Evolutionary conservation across 1,140 invertebrate genomes (phyloP).

Genomic region (Acromyrmex echinatior): DNA sequence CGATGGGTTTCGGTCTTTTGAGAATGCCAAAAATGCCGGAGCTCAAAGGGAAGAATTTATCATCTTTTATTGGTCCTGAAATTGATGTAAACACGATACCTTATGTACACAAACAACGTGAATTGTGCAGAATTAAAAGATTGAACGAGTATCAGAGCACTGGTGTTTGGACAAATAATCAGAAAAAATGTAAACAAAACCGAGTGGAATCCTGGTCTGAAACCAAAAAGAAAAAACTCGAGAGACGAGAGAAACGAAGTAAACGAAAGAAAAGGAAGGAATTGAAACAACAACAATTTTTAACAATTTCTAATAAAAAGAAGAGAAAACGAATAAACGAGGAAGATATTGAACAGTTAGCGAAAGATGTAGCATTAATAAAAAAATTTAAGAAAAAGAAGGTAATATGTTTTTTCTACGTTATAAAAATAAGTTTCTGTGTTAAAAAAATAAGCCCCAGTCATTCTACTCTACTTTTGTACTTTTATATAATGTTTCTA

Average conservation of each 20-base stretch:
- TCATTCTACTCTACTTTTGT: too few species aligned
- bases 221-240: conserved; percentile 91
- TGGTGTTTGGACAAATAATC: conserved; percentile 92
- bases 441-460: conserved; percentile 18
- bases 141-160: conserved; percentile 91
- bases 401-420: conserved; percentile 71
- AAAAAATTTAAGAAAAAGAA: conserved; percentile 97
- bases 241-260: conserved; percentile 88
- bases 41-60: conserved; percentile 90
- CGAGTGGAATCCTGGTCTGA: conserved; percentile 93
- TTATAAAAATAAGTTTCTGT: conserved; percentile 31
- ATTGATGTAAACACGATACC: conserved; percentile 93
- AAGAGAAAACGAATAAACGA: conserved; percentile 89
- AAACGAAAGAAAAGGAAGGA: conserved; percentile 88
- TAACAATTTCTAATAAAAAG: conserved; percentile 85
- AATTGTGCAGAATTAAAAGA: conserved; percentile 91
- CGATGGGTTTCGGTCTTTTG: conserved; percentile 95
- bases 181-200: conserved; percentile 86
- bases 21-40: conserved; percentile 98
- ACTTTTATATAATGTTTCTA: conserved; percentile 49
- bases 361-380: conserved; percentile 93
- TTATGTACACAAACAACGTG: conserved; percentile 94
- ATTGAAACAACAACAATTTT: conserved; percentile 85
- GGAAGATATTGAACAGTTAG: conserved; percentile 94
- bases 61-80: conserved; percentile 89